Evolutionary conservation across 2,888 invertebrate genomes (phyloP), one percentile per base, ranked within the genome.

Genomic region (Orthosia incerta): DNA sequence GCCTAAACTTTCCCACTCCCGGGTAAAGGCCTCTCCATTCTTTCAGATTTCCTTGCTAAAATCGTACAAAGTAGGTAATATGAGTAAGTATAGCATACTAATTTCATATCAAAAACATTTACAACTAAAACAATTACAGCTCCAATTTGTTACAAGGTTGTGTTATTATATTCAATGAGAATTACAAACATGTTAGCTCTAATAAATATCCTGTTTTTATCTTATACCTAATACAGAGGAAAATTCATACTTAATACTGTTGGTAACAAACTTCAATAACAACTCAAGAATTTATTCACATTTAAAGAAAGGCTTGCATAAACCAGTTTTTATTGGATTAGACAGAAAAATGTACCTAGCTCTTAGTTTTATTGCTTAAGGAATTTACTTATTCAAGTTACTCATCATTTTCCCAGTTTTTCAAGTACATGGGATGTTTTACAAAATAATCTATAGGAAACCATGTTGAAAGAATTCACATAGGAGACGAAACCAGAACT

Each of bases 191-290:
- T 31, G 74, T 66, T 50, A 77, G 2, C 15, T 67, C 26, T 80
- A 73, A 62, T 62, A 57, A 62, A 74, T 80, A 62, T 80, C 80
- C 80, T 74, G 57, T 74, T 74, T 65, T 18, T 71, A 53, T 78
- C 2, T 18, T 48, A 23, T 31, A 20, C 3, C 31, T 23, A 39
- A 46, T 31, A 46, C 2, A 55, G 7, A 61, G 80, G 74, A 65
- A 65, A 74, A 65, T 7, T 15, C 7, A 18, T n/a, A 31, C 13
- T 59, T 31, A 39, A 20, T 50, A 20, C 45, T 59, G 18, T 16
- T 23, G 0, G 0, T 23, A 18, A 16, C 16, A 26, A 72, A 72
- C 12, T 15, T 15, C 15, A 51, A 50, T 18, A 51, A 31, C 18
- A 56, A 66, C 23, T 50, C 15, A 56, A 70, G 56, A 69, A 56